Evolutionary conservation across 1,140 invertebrate genomes (phyloP).

Genomic region (Sycobia sp.): DNA sequence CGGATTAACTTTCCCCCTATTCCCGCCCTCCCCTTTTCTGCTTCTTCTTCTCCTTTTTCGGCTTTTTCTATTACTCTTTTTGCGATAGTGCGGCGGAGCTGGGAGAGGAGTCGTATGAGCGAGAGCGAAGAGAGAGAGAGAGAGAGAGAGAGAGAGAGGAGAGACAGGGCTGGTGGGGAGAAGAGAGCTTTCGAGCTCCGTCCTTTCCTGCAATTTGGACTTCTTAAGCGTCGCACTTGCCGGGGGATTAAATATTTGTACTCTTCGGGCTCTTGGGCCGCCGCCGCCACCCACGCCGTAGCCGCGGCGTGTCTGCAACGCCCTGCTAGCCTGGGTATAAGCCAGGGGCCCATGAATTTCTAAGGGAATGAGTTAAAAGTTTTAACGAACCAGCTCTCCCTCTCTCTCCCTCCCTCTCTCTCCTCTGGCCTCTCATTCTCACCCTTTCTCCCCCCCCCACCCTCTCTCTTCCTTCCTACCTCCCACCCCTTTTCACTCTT

Average conservation of each 20-base stretch:
- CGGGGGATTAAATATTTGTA: slow-evolving; percentile 38
- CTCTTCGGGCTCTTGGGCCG: slow-evolving; percentile 14
- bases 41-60: not conserved
- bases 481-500: not conserved
- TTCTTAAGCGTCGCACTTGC: slow-evolving; percentile 20
- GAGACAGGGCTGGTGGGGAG: too few relatives aligned
- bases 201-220: slow-evolving; percentile 11
- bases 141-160: too few relatives aligned
- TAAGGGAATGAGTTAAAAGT: slow-evolving; percentile 28
- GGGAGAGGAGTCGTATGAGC: too few relatives aligned
- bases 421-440: not conserved
- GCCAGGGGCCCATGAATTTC: slow-evolving; percentile 24
- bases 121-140: not conserved
- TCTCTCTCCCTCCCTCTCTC: not conserved
- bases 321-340: slow-evolving; percentile 30
- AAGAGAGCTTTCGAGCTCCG: not conserved
- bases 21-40: too few relatives aligned
- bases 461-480: not conserved
- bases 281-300: too few relatives aligned
- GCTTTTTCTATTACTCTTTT: not conserved
- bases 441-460: not conserved
- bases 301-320: too few relatives aligned
- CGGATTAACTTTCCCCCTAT: too few relatives aligned
- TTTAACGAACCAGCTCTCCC: slow-evolving; percentile 21
- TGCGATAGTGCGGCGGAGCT: not conserved